Evolutionary conservation across 1,140 invertebrate species (phyloP).

Genomic region (Akabosia matsudoensis): DNA sequence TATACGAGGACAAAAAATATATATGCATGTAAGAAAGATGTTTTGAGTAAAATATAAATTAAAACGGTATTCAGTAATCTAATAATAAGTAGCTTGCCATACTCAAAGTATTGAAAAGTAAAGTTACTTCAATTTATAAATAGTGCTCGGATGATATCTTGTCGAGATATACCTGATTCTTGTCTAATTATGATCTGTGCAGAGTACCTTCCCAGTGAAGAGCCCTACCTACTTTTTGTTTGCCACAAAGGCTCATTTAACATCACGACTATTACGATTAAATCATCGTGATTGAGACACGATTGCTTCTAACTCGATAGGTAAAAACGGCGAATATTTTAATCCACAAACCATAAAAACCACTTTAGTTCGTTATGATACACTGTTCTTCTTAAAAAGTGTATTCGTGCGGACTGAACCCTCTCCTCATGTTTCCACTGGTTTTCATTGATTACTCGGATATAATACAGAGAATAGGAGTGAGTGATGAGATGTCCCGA

Average conservation of each 20-base stretch:
- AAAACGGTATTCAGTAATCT: no score
- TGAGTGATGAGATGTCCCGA: constrained; percentile 3
- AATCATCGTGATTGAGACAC: constrained; percentile 1
- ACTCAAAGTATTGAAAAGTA: not conserved
- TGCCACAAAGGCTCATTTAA: not conserved
- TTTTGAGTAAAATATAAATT: no score
- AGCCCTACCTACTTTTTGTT: no score
- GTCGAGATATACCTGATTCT: not conserved
- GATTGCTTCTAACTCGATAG: constrained; percentile 4
- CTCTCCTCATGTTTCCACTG: not conserved
- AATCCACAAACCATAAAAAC: not conserved
- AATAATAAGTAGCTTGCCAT: no score
- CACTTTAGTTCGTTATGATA: not conserved
- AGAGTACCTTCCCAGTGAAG: not conserved
- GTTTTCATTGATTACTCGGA: not conserved
- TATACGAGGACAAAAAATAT: no score
- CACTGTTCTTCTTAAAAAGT: not conserved
- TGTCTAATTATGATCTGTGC: not conserved
- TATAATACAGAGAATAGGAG: not conserved
- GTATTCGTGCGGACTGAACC: not conserved
- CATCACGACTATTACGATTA: not conserved
- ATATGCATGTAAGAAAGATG: no score
- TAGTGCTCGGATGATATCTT: no score
- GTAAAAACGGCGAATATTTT: not conserved
- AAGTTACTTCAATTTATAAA: no score